Evolutionary conservation across 1,140 invertebrate species (phyloP).

Genomic region (Cydia pomonella): DNA sequence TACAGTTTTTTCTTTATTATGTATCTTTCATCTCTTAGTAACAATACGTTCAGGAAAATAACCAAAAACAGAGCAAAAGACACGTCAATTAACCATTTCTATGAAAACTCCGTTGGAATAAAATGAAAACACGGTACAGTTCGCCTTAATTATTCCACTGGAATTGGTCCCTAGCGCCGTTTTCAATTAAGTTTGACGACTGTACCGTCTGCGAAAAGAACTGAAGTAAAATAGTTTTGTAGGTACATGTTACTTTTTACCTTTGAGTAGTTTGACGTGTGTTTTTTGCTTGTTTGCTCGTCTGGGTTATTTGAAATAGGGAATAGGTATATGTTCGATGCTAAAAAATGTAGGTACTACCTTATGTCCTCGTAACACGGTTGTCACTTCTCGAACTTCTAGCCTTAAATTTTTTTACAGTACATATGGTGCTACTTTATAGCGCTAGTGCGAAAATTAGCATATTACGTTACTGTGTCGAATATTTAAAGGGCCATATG

Average conservation of each 20-base stretch:
- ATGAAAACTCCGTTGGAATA: not conserved
- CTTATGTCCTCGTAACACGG: no score
- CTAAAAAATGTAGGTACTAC: no score
- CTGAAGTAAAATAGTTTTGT: not conserved
- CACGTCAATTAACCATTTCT: not conserved
- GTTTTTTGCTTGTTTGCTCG: not conserved
- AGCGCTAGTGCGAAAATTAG: no score
- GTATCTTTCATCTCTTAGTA: no score
- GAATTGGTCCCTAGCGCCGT: not conserved
- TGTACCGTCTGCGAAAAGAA: not conserved
- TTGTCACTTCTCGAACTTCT: no score
- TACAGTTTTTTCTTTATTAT: no score
- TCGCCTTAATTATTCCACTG: not conserved
- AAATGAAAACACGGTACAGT: not conserved
- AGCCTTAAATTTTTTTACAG: no score
- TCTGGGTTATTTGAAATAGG: not conserved
- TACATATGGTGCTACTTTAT: no score
- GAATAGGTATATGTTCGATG: not conserved
- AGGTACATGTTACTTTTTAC: not conserved
- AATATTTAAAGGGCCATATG: no score
- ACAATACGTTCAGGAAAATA: not conserved
- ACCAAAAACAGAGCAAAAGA: not conserved
- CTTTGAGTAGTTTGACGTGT: not conserved
- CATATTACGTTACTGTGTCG: no score
- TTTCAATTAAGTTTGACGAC: constrained; percentile 18